Evolutionary conservation across 2,113 vertebrate genomes (phyloP).

Genomic region (Mirza zaza): DNA sequence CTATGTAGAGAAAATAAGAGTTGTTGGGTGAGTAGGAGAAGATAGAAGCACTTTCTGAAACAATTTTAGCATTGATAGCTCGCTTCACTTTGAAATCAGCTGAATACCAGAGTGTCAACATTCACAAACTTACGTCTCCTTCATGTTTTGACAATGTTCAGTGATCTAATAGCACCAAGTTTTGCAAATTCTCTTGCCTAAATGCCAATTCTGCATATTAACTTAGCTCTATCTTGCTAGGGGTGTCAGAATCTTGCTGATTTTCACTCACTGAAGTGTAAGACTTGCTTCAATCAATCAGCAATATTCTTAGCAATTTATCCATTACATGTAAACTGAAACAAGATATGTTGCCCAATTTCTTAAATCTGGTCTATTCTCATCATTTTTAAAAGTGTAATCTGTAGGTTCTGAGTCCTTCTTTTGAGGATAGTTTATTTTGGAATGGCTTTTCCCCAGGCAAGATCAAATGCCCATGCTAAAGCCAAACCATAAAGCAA

Average conservation of each 20-base stretch:
- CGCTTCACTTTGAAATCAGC: constrained; percentile 48
- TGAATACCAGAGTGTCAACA: constrained; percentile 11
- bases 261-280: constrained; percentile 54
- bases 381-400: constrained; percentile 48
- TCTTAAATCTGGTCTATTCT: neutral
- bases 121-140: constrained; percentile 40
- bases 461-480: constrained; percentile 56
- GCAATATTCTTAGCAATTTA: constrained; percentile 54
- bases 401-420: neutral
- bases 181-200: constrained; percentile 50
- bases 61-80: neutral
- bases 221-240: constrained; percentile 44
- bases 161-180: constrained; percentile 35
- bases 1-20: neutral
- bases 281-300: constrained; percentile 73
- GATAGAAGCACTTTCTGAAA: neutral
- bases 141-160: constrained; percentile 68
- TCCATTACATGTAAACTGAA: neutral
- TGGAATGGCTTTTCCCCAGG: constrained; percentile 67
- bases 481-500: constrained; percentile 61
- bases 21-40: neutral
- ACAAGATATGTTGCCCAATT: constrained; percentile 46
- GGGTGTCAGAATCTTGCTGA: constrained; percentile 56
- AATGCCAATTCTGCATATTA: constrained; percentile 61
- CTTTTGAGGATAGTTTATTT: constrained; percentile 19